Evolutionary conservation across 2,797 vertebrate genomes (phyloP).

Genomic region (Enteromius thamalakanensis): DNA sequence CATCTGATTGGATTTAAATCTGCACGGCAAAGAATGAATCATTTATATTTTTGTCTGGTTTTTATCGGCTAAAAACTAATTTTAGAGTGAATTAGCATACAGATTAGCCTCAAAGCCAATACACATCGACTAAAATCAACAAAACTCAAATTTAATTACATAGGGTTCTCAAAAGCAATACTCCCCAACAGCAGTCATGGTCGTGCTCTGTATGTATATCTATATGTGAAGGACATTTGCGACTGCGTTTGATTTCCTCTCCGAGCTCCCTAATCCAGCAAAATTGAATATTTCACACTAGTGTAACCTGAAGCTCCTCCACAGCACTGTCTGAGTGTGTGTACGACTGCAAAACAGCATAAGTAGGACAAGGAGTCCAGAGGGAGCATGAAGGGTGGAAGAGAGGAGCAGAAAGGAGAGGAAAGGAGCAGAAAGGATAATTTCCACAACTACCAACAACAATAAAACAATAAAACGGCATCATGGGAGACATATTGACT

Average conservation of each 20-base stretch:
- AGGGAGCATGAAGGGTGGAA: constrained; percentile 29
- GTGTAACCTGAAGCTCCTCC: constrained; percentile 28
- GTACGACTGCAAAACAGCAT: constrained; percentile 12
- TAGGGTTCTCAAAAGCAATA: background rate
- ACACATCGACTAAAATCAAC: background rate
- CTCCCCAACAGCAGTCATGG: background rate
- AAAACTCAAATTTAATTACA: background rate
- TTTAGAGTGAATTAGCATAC: background rate
- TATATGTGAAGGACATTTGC: background rate
- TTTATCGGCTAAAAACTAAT: background rate
- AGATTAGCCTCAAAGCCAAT: background rate
- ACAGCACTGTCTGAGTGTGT: constrained; percentile 9
- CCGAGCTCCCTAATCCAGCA: background rate
- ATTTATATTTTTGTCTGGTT: background rate
- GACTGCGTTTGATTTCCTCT: background rate
- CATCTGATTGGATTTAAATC: background rate
- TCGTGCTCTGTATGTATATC: background rate
- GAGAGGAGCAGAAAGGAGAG: constrained; percentile 28
- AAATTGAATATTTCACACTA: constrained; percentile 48
- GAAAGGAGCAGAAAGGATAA: constrained; percentile 36
- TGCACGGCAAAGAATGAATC: background rate
- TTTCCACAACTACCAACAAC: constrained; percentile 33
- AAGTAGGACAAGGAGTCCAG: constrained; percentile 38
- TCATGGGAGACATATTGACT: constrained; percentile 18
- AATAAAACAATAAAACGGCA: constrained; percentile 29